A percentile compares a stretch with the other conserved stretches of the same genome.
phyloP scores from a whole-genome alignment of 2,888 invertebrate genomes.

The Agonopterix alstromeriana region DNA sequence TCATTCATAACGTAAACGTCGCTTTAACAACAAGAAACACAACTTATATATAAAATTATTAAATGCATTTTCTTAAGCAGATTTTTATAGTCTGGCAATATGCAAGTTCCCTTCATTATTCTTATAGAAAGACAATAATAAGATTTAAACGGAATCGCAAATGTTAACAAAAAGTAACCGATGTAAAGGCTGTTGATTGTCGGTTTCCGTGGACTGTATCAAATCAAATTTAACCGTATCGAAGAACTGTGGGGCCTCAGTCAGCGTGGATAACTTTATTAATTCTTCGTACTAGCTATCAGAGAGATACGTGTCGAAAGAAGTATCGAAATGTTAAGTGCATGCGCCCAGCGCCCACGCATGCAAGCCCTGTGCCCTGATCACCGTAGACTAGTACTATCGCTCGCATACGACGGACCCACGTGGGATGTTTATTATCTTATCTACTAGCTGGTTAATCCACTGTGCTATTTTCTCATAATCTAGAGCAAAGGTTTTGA shows the following conservation, averaged over 20 bases:
- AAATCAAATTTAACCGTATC: conserved; percentile 23
- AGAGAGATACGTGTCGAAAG: conserved; percentile 50
- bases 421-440: conserved; percentile 65
- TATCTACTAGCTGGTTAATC: conserved; percentile 55
- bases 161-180: too few relatives aligned
- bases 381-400: conserved; percentile 9
- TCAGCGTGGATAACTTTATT: conserved; percentile 46
- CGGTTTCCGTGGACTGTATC: conserved; percentile 1
- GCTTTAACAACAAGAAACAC: too few relatives aligned
- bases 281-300: conserved; percentile 40
- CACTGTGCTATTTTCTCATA: conserved; percentile 54
- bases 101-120: background rate
- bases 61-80: too few relatives aligned
- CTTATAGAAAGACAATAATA: too few relatives aligned
- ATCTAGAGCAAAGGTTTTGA: conserved; percentile 44
- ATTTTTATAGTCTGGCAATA: conserved; percentile 5
- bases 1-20: too few relatives aligned
- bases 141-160: too few relatives aligned
- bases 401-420: conserved; percentile 15
- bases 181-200: too few relatives aligned
- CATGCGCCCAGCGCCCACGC: conserved; percentile 45
- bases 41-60: too few relatives aligned
- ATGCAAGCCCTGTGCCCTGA: conserved; percentile 5
- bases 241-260: conserved; percentile 15
- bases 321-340: conserved; percentile 55